phyloP scores from a whole-genome alignment of 2,797 vertebrate species.

The Anguilla marmorata region DNA sequence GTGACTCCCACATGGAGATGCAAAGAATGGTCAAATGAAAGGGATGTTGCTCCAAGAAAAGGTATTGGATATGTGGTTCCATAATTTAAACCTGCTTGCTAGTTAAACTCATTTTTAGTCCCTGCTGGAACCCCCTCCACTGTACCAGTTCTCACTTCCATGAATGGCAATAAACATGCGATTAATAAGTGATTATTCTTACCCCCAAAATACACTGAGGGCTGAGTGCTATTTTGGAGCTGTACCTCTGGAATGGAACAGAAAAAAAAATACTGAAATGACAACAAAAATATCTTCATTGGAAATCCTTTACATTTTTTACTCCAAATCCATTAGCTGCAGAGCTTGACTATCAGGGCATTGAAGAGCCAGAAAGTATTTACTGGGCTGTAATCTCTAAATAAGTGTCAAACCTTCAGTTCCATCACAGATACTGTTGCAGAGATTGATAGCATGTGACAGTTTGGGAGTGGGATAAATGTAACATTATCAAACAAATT shows the following conservation, averaged over 20 bases:
- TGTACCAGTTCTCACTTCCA: background rate
- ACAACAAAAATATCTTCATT: background rate
- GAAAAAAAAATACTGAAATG: background rate
- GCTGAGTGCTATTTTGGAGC: background rate
- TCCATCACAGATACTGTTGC: background rate
- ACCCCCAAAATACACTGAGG: background rate
- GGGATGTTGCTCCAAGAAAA: background rate
- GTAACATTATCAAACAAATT: background rate
- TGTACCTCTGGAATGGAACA: background rate
- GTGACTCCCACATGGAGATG: constrained; percentile 38
- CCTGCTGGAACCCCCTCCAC: background rate
- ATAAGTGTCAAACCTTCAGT: background rate
- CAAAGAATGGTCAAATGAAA: constrained; percentile 14
- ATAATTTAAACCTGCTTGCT: background rate
- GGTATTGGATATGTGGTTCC: background rate
- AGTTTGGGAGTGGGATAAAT: background rate
- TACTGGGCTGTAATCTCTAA: background rate
- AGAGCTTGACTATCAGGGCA: background rate
- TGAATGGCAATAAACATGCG: background rate
- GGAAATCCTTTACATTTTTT: background rate
- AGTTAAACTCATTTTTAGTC: background rate
- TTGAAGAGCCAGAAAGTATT: background rate
- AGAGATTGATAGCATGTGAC: background rate
- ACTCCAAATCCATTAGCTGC: background rate
- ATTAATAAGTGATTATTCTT: background rate